Conservation (phyloP, 2,888 invertebrate genomes). For the Nymphalis urticae region DNA sequence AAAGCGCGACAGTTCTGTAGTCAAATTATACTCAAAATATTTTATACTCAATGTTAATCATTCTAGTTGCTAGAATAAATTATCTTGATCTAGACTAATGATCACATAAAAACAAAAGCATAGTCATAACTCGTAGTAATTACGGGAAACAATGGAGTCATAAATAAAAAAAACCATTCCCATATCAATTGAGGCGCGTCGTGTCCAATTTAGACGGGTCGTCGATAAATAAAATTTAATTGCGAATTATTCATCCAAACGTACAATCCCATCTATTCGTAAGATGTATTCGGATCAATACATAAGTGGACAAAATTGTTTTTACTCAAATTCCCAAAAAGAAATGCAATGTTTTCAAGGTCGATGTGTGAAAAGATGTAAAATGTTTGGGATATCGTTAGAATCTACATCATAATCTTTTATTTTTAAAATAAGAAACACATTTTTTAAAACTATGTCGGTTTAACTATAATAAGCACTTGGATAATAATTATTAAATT, state of each 20-base stretch:
- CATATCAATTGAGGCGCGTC: slow-evolving; percentile 31
- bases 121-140: slow-evolving; percentile 29
- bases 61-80: slow-evolving; percentile 1
- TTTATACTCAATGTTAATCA: not conserved
- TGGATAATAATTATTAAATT: no score
- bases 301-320: not conserved
- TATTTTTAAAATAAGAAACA: no score
- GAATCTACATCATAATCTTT: no score
- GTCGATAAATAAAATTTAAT: slow-evolving; percentile 36
- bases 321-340: not conserved
- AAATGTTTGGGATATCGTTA: no score
- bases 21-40: not conserved
- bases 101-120: slow-evolving; percentile 18
- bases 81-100: slow-evolving; percentile 13
- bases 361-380: no score
- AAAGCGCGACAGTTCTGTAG: not conserved
- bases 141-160: slow-evolving; percentile 28
- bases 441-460: no score
- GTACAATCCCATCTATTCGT: not conserved
- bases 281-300: not conserved
- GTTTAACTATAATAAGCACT: no score
- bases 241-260: slow-evolving; percentile 30
- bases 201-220: slow-evolving; percentile 35
- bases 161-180: slow-evolving; percentile 33
- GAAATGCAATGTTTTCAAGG: no score